A percentile compares a stretch with the other conserved stretches of the same genome.
phyloP scores from a whole-genome alignment of 1,140 invertebrate species.

The Drosophila erecta region DNA sequence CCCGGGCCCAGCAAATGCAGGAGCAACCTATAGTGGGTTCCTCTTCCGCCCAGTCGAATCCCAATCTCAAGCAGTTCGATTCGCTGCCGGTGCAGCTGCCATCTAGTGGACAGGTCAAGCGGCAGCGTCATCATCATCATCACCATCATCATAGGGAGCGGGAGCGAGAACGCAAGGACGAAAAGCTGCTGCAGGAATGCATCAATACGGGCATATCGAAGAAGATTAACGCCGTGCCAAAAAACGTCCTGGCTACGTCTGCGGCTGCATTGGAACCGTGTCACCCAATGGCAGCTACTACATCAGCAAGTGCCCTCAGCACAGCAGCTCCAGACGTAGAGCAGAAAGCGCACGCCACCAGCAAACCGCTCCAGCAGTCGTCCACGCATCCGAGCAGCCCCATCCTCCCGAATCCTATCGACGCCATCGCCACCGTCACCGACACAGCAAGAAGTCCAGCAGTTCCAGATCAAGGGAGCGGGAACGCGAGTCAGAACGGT shows the following conservation, averaged over 20 bases:
- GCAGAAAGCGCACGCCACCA: conserved; percentile 55
- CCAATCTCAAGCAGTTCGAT: conserved; percentile 77
- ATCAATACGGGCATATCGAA: conserved; percentile 83
- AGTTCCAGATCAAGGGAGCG: conserved; percentile 63
- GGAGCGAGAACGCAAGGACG: conserved; percentile 81
- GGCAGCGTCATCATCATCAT: conserved; percentile 49
- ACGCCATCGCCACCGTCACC: conserved; percentile 67
- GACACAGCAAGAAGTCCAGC: conserved; percentile 75
- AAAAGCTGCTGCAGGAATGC: conserved; percentile 81
- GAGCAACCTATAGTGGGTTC: conserved; percentile 19
- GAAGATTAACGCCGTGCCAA: conserved; percentile 84
- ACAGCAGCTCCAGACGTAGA: conserved; percentile 84
- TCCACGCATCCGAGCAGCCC: conserved; percentile 31
- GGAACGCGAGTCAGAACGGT: conserved; percentile 39
- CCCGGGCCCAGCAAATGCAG: conserved; percentile 27
- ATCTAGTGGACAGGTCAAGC: conserved; percentile 15
- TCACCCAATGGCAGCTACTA: conserved; percentile 78
- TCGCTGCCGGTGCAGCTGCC: conserved; percentile 69
- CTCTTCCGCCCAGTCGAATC: conserved; percentile 56
- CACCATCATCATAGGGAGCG: conserved; percentile 63
- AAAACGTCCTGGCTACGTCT: conserved; percentile 87
- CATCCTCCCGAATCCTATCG: conserved; percentile 33
- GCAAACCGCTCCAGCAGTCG: conserved; percentile 22
- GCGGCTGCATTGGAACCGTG: conserved; percentile 85
- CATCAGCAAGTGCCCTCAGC: conserved; percentile 81